phyloP scores from a whole-genome alignment of 2,888 invertebrate species.

The Parascotia fuliginaria region DNA sequence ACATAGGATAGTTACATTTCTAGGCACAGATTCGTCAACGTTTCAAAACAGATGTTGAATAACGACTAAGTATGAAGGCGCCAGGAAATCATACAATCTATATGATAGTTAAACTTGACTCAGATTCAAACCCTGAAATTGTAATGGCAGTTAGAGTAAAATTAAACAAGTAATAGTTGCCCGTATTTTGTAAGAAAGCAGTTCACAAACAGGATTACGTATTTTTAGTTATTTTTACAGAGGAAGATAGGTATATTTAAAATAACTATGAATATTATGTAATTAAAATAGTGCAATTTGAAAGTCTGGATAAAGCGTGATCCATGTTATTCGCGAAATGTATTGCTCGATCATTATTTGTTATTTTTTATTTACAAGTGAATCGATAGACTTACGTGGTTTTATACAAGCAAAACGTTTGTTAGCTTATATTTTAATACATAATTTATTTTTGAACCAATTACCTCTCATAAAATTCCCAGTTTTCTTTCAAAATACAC shows the following conservation, averaged over 20 bases:
- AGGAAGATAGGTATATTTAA: background rate
- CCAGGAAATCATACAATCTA: conserved; percentile 27
- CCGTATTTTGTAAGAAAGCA: no score
- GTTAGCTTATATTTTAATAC: conserved; percentile 37
- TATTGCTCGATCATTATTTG: background rate
- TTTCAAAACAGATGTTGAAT: conserved; percentile 22
- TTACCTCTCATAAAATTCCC: conserved; percentile 78
- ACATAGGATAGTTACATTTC: conserved; percentile 32
- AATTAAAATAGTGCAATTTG: background rate
- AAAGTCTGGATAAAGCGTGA: background rate
- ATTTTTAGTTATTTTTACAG: background rate
- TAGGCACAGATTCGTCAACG: conserved; percentile 37
- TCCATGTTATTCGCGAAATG: background rate
- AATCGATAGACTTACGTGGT: conserved; percentile 27
- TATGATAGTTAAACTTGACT: conserved; percentile 13
- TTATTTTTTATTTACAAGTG: no score
- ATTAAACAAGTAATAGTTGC: no score
- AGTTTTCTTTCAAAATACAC: conserved; percentile 69
- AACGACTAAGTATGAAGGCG: conserved; percentile 27
- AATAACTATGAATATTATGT: background rate
- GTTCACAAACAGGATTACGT: background rate
- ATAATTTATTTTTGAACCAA: conserved; percentile 41
- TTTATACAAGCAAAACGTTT: conserved; percentile 36
- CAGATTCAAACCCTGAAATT: no score
- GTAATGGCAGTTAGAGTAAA: no score